Evolutionary conservation across 2,888 invertebrate species (phyloP).

Genomic region (Philereme transversata): DNA sequence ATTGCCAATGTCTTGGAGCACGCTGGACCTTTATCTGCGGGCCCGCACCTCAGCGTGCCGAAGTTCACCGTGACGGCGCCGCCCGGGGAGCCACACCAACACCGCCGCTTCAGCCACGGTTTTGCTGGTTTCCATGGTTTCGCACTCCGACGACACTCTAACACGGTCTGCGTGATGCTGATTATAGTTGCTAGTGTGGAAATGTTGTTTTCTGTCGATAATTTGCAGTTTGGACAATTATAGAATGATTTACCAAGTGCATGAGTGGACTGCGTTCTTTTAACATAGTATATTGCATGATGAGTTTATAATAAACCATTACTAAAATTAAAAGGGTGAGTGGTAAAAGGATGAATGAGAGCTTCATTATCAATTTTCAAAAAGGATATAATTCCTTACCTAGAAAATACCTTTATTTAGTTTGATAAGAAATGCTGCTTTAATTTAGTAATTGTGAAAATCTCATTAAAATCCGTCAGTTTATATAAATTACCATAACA

Average conservation of each 20-base stretch:
- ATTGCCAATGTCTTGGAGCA: conserved; percentile 58
- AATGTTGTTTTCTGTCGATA: conserved; percentile 50
- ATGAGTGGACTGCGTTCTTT: conserved; percentile 32
- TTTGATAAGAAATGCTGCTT: not conserved
- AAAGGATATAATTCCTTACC: not conserved
- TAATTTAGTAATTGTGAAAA: no score
- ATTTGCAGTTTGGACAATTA: conserved; percentile 30
- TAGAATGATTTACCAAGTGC: conserved; percentile 32
- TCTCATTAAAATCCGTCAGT: not conserved
- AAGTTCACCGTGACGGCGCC: conserved; percentile 82
- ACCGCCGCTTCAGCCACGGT: conserved; percentile 80
- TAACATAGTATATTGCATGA: conserved; percentile 34
- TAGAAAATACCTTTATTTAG: not conserved
- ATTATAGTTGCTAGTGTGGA: conserved; percentile 58
- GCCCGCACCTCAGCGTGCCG: conserved; percentile 79
- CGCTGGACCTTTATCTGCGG: conserved; percentile 73
- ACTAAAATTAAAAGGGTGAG: conserved; percentile 11
- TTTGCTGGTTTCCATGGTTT: conserved; percentile 85
- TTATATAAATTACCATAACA: not conserved
- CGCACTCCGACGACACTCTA: conserved; percentile 87
- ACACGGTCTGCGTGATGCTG: conserved; percentile 85
- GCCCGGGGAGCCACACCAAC: conserved; percentile 77
- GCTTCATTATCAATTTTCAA: conserved; percentile 4
- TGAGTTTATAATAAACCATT: not conserved
- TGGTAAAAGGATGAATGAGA: not conserved